These are phyloP conservation scores for Microtus ochrogaster DNA, from an alignment of 2,113 vertebrate species.

Conservation along the genomic window DNA sequence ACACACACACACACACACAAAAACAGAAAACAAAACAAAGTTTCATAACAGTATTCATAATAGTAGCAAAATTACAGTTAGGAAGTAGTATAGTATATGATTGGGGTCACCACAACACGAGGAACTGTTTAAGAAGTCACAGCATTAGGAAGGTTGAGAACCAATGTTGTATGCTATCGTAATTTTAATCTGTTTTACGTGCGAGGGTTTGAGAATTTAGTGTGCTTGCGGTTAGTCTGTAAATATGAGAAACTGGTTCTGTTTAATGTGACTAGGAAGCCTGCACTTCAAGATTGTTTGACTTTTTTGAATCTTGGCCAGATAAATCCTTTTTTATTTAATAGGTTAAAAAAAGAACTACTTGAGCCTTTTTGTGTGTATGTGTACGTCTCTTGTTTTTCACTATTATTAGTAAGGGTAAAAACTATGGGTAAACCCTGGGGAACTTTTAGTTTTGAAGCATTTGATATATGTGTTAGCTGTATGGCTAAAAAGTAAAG, in stretches of 20 bases:
- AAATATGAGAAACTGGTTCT: background rate
- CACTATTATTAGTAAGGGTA: background rate
- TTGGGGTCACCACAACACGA: background rate
- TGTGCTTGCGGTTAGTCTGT: slow-evolving; percentile 40
- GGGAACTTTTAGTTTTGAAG: slow-evolving; percentile 48
- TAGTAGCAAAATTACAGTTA: background rate
- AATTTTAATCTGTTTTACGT: background rate
- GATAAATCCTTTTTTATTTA: slow-evolving; percentile 38
- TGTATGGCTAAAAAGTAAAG: background rate
- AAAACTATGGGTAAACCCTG: background rate
- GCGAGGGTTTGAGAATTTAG: background rate
- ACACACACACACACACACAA: too few relatives aligned
- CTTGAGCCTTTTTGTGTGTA: background rate
- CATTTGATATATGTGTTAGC: background rate
- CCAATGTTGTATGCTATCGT: background rate
- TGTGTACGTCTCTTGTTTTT: background rate
- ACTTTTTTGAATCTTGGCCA: slow-evolving; percentile 1
- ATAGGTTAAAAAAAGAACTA: slow-evolving; percentile 25
- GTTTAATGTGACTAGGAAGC: slow-evolving; percentile 36
- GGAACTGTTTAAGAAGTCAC: background rate
- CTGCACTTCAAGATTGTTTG: slow-evolving; percentile 9
- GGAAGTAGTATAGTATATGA: background rate
- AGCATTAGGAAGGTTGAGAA: background rate
- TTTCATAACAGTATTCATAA: background rate
- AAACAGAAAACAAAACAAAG: too few relatives aligned